A percentile compares a stretch with the other conserved stretches of the same genome.
phyloP scores from a whole-genome alignment of 2,888 invertebrate species.

The Ischnura elegans region DNA sequence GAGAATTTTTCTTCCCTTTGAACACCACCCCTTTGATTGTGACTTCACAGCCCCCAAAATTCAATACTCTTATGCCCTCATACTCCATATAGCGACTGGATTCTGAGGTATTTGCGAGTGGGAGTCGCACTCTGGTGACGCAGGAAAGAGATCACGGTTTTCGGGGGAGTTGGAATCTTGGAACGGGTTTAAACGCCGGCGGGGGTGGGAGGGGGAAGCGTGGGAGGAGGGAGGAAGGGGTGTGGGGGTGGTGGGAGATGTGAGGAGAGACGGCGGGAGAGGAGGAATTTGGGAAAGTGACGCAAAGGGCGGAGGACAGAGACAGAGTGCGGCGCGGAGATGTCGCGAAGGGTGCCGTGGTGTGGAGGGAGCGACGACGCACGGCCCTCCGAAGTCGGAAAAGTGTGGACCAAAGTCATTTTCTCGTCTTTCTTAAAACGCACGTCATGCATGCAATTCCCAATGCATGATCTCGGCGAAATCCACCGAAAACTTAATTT shows the following conservation, averaged over 20 bases:
- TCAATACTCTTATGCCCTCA: no score
- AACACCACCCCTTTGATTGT: background rate
- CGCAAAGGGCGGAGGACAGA: background rate
- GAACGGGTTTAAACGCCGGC: background rate
- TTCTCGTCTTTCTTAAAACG: no score
- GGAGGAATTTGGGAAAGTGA: background rate
- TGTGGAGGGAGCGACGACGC: background rate
- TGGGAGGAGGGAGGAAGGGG: background rate
- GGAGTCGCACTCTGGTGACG: background rate
- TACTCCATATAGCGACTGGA: no score
- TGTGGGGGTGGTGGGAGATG: background rate
- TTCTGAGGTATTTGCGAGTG: background rate
- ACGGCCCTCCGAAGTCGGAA: background rate
- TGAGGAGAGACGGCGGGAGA: background rate
- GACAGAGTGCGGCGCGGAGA: background rate
- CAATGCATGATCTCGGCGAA: no score
- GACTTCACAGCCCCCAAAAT: no score
- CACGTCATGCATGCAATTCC: no score
- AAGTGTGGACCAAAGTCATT: no score
- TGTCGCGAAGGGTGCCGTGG: background rate
- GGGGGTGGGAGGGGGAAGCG: background rate
- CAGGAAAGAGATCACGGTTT: background rate
- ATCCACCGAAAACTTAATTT: no score
- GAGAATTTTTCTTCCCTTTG: no score
- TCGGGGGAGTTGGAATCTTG: background rate